Evolutionary conservation across 2,113 vertebrate genomes (phyloP), one percentile per base, ranked within the genome.

Genomic region (Opisthocomus hoazin): DNA sequence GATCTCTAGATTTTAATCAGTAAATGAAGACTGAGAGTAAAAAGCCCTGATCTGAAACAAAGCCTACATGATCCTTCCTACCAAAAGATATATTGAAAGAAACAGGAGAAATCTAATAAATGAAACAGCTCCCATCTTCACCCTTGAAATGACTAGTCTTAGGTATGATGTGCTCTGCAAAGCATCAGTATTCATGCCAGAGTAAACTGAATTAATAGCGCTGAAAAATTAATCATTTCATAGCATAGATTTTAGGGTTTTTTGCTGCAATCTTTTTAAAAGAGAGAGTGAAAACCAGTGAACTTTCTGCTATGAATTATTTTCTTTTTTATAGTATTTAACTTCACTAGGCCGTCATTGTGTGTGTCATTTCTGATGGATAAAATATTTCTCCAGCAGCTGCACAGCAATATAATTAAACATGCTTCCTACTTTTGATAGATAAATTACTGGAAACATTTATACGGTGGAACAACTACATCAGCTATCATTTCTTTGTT

Each of bases 41-140:
- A 90, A 92, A 91, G 9, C 41, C 32, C n/a, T 79, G 75, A 89
- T 90, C 51, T 89, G 86, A 90, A 93, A 74, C 56, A 93, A 90
- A 94, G 24, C 39, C 39, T 58, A 73, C 79, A 89, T 78, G 41
- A 88, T 78, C 69, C 43, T 75, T 54, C 8, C 11, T 74, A 86
- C 19, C 48, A 73, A 78, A 92, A 84, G 51, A 75, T 36, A 63
- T 68, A 84, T 68, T 90, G 87, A 93, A 95, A 53, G 83, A 88
- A 93, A 90, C 48, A 75, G 50, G 53, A 84, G 64, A 86, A 85
- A 93, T 89, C 13, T 82, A 69, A 79, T 87, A 78, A 92, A 92
- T 63, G 0, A 78, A 93, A 75, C 87, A 15, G 0, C 19, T 92
- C 57, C 70, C 32, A 43, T 57, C 61, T 57, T 86, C 77, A 81